Evolutionary conservation across 2,888 invertebrate genomes (phyloP), one percentile per base, ranked within the genome.

Genomic region (Sinopyrophorus schimmeli): DNA sequence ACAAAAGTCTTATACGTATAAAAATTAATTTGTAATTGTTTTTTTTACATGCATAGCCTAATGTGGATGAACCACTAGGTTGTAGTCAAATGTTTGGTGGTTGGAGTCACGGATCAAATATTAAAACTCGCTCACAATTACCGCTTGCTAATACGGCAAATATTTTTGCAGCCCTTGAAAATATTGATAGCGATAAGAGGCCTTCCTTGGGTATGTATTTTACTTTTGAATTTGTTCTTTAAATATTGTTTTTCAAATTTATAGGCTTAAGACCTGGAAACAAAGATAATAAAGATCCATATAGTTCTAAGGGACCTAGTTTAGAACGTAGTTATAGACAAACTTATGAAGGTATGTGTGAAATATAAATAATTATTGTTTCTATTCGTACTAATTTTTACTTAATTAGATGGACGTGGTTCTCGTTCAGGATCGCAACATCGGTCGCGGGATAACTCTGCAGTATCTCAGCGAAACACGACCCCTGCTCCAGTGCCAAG

Each of bases 381-480:
- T 24, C 9, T 24, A 27, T 24, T 24, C 5, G 4, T 24, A n/a
- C 6, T 5, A 18, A 5, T 4, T 18, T 18, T 18, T 18, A 18
- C 18, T 18, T 18, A 6, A 6, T 15, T 49, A 72, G 78, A 77
- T 57, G 75, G 75, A 38, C 72, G 79, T 30, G 73, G 75, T 55
- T 77, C 80, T 4, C 74, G 81, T 52, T 80, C 81, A 23, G 79
- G 81, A 40, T 82, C 81, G 30, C 79, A 81, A 50, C 80, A 81
- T 50, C 69, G 78, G 5, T 75, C 76, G 3, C 67, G 74, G 17
- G 77, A 76, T 55, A 76, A 40, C 23, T 53, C 56, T 12, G 21
- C 47, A 15, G 53, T 39, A 28, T 60, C 55, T 57, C 65, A 54
- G 57, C 68, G 32, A 50, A 60, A 42, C 38, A 30, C 47, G 15